Evolutionary conservation across 1,140 invertebrate genomes (phyloP).

Genomic region (Trichonephila clavipes): DNA sequence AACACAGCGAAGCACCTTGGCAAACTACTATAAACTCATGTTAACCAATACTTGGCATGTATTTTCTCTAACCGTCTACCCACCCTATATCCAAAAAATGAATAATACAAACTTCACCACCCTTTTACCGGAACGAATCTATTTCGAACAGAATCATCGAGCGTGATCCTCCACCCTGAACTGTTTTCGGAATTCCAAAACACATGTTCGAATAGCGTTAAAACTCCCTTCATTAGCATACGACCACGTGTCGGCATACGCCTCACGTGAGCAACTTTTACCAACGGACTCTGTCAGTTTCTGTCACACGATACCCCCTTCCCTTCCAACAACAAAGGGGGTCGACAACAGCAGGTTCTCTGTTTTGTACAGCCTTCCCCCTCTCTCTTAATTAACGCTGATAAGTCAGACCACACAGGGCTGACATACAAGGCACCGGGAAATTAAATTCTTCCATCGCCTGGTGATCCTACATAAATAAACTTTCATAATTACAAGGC

Average conservation of each 20-base stretch:
- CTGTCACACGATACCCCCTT: neutral
- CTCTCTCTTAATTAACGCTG: constrained; percentile 9
- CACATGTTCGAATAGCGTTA: constrained; percentile 27
- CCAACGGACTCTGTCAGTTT: constrained; percentile 20
- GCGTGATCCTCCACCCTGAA: neutral
- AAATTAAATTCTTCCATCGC: constrained; percentile 17
- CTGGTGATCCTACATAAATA: neutral
- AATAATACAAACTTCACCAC: neutral
- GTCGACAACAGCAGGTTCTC: neutral
- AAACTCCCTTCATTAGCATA: constrained; percentile 36
- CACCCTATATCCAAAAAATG: constrained; percentile 6
- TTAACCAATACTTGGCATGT: too few species aligned
- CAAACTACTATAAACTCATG: too few species aligned
- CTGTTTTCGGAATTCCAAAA: constrained; percentile 23
- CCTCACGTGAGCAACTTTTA: constrained; percentile 21
- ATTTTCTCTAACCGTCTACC: neutral
- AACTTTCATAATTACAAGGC: constrained; percentile 22
- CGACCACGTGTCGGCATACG: constrained; percentile 9
- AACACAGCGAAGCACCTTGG: too few species aligned
- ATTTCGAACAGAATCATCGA: neutral
- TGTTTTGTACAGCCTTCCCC: neutral
- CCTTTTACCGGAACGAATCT: constrained; percentile 25
- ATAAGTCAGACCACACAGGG: neutral
- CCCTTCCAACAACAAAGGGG: neutral
- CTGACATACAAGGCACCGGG: neutral